Evolutionary conservation across 1,140 invertebrate species (phyloP).

Genomic region (Nasonia giraulti): DNA sequence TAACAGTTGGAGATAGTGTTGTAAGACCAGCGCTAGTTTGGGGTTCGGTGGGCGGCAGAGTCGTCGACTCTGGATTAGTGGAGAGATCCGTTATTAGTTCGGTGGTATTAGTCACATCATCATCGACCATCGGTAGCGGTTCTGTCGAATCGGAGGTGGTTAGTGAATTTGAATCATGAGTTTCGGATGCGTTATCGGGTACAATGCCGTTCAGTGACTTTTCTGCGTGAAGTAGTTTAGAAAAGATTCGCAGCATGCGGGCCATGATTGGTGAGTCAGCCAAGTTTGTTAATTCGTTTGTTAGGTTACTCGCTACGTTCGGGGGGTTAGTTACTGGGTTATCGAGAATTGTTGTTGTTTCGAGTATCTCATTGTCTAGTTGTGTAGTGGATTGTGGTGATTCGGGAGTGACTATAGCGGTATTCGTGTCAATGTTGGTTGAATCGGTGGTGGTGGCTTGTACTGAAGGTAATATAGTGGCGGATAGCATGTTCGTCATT

Average conservation of each 20-base stretch:
- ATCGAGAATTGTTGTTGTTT: conserved; percentile 31
- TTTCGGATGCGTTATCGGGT: neutral
- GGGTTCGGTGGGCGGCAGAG: conserved; percentile 47
- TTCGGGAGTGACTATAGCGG: conserved; percentile 3
- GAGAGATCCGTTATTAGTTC: conserved; percentile 36
- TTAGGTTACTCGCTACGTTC: neutral
- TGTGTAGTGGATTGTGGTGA: neutral
- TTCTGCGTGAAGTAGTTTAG: conserved; percentile 19
- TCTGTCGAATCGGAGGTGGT: conserved; percentile 44
- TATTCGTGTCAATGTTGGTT: conserved; percentile 17
- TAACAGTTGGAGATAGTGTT: conserved; percentile 65
- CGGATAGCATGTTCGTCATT: conserved; percentile 18
- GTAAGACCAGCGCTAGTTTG: conserved; percentile 53
- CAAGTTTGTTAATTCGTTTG: conserved; percentile 13
- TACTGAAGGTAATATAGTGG: conserved; percentile 13
- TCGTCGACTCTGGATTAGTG: conserved; percentile 49
- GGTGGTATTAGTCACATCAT: conserved; percentile 19
- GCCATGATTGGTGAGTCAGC: neutral
- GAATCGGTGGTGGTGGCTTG: conserved; percentile 1
- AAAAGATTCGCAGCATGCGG: conserved; percentile 30
- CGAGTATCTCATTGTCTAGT: conserved; percentile 7
- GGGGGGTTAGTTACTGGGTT: conserved; percentile 25
- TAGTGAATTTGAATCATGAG: conserved; percentile 44
- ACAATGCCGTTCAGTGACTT: neutral
- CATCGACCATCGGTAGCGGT: conserved; percentile 35